Evolutionary conservation across 30 jellyfish, hydroid and myxozoan genomes (phyloP).

Genomic region (Chrysaora quinquecirrha): DNA sequence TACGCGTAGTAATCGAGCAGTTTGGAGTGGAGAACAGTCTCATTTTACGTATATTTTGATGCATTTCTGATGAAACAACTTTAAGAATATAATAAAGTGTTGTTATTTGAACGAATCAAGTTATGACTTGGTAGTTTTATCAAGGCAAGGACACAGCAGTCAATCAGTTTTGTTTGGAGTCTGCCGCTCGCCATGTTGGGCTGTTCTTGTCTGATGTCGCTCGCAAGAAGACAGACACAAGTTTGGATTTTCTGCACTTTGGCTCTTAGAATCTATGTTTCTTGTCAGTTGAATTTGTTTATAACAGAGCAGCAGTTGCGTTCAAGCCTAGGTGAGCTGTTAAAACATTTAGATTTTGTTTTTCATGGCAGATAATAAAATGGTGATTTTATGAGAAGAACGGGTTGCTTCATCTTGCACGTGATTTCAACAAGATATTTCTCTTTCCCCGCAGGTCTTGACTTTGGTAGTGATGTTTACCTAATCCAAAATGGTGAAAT

Average conservation of each 20-base stretch:
- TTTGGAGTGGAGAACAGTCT: background rate
- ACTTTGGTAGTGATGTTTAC: slow-evolving; percentile 77
- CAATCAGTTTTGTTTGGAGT: background rate
- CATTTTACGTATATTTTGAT: background rate
- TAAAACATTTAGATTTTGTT: background rate
- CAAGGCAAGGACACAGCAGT: background rate
- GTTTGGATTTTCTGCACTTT: slow-evolving; percentile 60
- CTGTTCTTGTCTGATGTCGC: slow-evolving; percentile 58
- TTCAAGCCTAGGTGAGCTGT: slow-evolving; percentile 73
- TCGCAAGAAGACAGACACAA: slow-evolving; percentile 16
- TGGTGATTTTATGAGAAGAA: slow-evolving; percentile 35
- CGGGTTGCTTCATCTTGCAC: slow-evolving; percentile 60
- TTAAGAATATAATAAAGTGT: background rate
- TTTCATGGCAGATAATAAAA: slow-evolving; percentile 19
- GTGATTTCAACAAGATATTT: slow-evolving; percentile 59
- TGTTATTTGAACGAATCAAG: background rate
- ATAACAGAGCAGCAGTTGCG: slow-evolving; percentile 59
- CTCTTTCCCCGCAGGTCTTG: slow-evolving; percentile 71
- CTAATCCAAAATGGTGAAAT: slow-evolving; percentile 70
- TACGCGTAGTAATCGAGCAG: slow-evolving; percentile 62
- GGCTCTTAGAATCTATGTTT: slow-evolving; percentile 46
- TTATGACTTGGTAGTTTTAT: background rate
- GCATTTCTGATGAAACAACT: background rate
- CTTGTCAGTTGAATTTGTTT: slow-evolving; percentile 61
- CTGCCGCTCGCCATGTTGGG: slow-evolving; percentile 59